Percentiles rank a stretch among this genome's conserved stretches.
Evolutionary conservation across 2,888 invertebrate species (phyloP).

Genomic region (Epirrhoe tristata): DNA sequence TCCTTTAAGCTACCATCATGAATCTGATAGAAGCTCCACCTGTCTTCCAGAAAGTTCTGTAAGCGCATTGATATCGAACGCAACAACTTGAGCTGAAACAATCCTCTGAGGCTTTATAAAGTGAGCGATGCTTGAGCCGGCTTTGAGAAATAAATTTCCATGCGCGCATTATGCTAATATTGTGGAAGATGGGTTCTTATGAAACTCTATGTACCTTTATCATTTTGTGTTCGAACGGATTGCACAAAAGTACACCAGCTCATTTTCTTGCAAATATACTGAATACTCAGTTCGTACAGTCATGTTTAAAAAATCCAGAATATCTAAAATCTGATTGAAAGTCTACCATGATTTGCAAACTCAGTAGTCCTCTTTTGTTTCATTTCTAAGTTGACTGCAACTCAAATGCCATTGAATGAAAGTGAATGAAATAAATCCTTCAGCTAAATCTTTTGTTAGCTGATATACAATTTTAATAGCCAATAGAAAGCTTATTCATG

Average conservation of each 20-base stretch:
- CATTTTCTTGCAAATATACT: too few species aligned
- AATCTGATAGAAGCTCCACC: conserved; percentile 14
- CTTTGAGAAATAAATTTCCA: conserved; percentile 47
- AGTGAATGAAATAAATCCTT: background rate
- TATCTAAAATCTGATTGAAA: too few species aligned
- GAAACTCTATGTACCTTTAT: background rate
- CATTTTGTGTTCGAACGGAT: background rate
- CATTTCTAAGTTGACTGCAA: too few species aligned
- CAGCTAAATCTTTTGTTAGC: background rate
- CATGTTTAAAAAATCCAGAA: too few species aligned
- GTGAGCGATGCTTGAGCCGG: conserved; percentile 43
- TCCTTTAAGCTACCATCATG: background rate
- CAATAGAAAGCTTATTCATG: conserved; percentile 27
- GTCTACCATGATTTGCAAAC: too few species aligned
- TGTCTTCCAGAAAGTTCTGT: conserved; percentile 36
- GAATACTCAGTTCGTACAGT: too few species aligned
- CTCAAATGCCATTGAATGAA: background rate
- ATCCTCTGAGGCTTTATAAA: conserved; percentile 62
- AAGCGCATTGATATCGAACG: conserved; percentile 33
- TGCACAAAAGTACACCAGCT: background rate
- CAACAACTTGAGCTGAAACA: conserved; percentile 58
- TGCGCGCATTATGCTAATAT: conserved; percentile 36
- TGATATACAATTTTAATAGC: background rate
- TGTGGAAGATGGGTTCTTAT: conserved; percentile 14
- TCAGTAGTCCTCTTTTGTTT: too few species aligned